Evolutionary conservation across 2,113 vertebrate genomes (phyloP).

Genomic region (Ophthalmolycus amberensis): DNA sequence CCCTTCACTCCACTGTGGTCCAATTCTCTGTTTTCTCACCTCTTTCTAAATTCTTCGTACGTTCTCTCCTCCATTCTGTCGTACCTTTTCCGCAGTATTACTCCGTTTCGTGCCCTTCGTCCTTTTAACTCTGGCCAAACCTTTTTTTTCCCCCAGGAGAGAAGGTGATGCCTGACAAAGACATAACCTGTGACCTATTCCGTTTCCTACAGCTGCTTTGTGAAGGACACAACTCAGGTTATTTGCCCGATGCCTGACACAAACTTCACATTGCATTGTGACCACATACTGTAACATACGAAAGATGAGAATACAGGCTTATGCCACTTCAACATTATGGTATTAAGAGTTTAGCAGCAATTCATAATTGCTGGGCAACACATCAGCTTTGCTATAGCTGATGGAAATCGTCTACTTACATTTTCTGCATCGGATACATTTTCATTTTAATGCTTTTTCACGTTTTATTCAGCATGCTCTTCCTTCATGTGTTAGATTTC

Average conservation of each 20-base stretch:
- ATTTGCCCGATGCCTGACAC: slow-evolving; percentile 3
- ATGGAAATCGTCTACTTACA: neutral
- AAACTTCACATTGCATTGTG: neutral
- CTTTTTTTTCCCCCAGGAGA: slow-evolving; percentile 82
- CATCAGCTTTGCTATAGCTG: neutral
- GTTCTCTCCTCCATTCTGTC: neutral
- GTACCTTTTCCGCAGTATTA: neutral
- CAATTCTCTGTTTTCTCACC: neutral
- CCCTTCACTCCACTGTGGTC: neutral
- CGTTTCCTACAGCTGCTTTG: slow-evolving; percentile 96
- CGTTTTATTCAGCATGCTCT: neutral
- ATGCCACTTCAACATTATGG: neutral
- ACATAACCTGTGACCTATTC: slow-evolving; percentile 95
- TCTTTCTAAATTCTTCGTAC: neutral
- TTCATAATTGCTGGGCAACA: neutral
- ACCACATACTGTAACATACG: neutral
- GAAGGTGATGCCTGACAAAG: slow-evolving; percentile 93
- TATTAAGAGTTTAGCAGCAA: neutral
- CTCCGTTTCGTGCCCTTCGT: neutral
- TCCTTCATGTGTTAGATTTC: slow-evolving; percentile 84
- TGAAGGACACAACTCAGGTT: slow-evolving; percentile 97
- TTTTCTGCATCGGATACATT: neutral
- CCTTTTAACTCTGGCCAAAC: neutral
- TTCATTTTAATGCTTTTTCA: neutral
- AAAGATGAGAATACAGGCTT: neutral